A percentile compares a stretch with the other conserved stretches of the same genome.
Conservation (phyloP, 2,888 invertebrate species). For the Apodemia zela region DNA sequence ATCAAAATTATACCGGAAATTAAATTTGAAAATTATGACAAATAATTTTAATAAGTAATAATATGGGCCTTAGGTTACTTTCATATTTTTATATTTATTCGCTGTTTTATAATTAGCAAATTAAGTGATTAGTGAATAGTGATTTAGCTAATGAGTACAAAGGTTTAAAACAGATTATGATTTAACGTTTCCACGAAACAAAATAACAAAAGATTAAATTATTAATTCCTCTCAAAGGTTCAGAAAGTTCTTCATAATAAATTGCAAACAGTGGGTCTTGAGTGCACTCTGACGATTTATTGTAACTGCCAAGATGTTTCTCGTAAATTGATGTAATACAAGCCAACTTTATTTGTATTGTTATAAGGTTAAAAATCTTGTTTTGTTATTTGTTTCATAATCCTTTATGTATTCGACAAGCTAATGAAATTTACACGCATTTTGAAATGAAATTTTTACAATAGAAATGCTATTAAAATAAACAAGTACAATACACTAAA, state of each 20-base stretch:
- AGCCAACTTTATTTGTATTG: background rate
- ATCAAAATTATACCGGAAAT: background rate
- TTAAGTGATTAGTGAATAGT: background rate
- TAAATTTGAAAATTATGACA: background rate
- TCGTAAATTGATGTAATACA: conserved; percentile 42
- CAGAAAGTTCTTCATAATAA: conserved; percentile 40
- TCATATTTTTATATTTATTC: no score
- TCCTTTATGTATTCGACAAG: background rate
- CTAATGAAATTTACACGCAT: no score
- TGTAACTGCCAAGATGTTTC: conserved; percentile 49
- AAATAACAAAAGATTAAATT: conserved; percentile 3
- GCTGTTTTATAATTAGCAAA: background rate
- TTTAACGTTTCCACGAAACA: background rate
- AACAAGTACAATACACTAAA: background rate
- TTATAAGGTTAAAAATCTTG: conserved; percentile 11
- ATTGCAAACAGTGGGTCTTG: conserved; percentile 46
- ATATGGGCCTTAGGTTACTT: no score
- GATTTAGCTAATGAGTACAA: background rate
- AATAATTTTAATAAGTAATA: background rate
- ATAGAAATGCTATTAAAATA: no score
- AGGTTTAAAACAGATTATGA: background rate
- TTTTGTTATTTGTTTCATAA: conserved; percentile 6
- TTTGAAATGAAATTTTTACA: no score
- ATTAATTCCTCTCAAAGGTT: conserved; percentile 29
- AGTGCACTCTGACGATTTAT: conserved; percentile 69